phyloP scores from a whole-genome alignment of 2,888 invertebrate genomes.

The Labia minor region DNA sequence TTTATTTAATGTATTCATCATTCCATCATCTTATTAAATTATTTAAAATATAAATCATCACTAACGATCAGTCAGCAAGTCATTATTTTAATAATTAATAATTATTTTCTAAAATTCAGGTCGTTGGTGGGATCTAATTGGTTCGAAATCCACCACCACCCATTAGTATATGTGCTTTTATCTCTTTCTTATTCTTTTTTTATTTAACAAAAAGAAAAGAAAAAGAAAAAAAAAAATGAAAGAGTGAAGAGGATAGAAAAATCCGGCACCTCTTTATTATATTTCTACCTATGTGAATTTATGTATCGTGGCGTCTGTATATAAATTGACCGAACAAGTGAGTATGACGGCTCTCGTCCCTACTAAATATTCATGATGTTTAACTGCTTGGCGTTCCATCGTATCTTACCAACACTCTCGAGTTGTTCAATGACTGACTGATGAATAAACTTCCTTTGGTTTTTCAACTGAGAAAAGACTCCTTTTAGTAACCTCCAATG shows the following conservation, averaged over 20 bases:
- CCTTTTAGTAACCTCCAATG: too few species aligned
- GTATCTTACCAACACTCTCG: too few species aligned
- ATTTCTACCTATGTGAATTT: neutral
- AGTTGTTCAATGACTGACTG: too few species aligned
- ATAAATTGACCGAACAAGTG: slow-evolving; percentile 6
- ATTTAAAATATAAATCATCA: neutral
- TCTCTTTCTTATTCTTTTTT: neutral
- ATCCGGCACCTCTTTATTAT: neutral
- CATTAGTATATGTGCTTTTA: neutral
- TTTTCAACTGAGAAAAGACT: too few species aligned
- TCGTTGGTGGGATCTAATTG: too few species aligned
- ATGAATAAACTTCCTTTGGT: too few species aligned
- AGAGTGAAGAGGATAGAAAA: too few species aligned
- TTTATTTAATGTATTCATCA: too few species aligned
- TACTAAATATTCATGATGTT: slow-evolving; percentile 2
- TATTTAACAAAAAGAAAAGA: neutral
- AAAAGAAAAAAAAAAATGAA: neutral
- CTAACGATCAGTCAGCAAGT: neutral
- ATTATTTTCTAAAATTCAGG: neutral
- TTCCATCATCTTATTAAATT: neutral
- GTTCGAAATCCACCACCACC: neutral
- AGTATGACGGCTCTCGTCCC: neutral
- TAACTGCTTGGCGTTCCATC: slow-evolving; percentile 1
- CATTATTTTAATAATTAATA: slow-evolving; percentile 13
- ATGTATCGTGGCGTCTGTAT: neutral